A percentile compares a stretch with the other conserved stretches of the same genome.
Evolutionary conservation across 2,888 invertebrate species (phyloP).

Genomic region (Mythimna albipuncta): DNA sequence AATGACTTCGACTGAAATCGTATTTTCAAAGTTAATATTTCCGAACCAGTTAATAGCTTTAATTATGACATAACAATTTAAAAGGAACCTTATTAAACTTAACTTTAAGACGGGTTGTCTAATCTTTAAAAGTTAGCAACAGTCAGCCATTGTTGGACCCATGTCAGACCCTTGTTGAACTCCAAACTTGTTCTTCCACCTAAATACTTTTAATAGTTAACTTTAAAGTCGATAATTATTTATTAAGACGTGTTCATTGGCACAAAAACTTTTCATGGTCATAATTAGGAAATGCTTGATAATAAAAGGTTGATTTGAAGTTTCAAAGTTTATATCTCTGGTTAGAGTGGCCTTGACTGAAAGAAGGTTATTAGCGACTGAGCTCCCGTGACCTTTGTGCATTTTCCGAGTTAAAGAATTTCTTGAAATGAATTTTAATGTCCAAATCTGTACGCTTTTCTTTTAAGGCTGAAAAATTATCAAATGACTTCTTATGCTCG

Average conservation of each 20-base stretch:
- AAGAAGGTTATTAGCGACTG: neutral
- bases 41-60: conserved; percentile 24
- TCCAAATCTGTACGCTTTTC: too few relatives aligned
- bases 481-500: too few relatives aligned
- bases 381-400: too few relatives aligned
- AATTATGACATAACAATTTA: conserved; percentile 48
- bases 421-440: too few relatives aligned
- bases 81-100: conserved; percentile 52
- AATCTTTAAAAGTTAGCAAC: conserved; percentile 77
- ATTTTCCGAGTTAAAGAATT: too few relatives aligned
- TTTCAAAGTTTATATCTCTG: neutral
- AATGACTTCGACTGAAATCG: too few relatives aligned
- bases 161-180: conserved; percentile 78
- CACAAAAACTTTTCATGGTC: neutral
- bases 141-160: conserved; percentile 74
- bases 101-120: conserved; percentile 68
- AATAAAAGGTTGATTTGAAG: neutral
- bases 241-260: conserved; percentile 15
- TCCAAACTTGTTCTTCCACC: conserved; percentile 70
- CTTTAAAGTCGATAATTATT: conserved; percentile 53
- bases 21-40: conserved; percentile 2
- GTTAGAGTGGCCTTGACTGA: neutral
- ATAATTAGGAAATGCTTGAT: conserved; percentile 8
- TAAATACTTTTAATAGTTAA: conserved; percentile 65
- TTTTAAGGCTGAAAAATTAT: too few relatives aligned